Percentiles rank a stretch among this genome's conserved stretches.
Conservation (phyloP, 2,797 vertebrate species). For the Pangasius krempfi region DNA sequence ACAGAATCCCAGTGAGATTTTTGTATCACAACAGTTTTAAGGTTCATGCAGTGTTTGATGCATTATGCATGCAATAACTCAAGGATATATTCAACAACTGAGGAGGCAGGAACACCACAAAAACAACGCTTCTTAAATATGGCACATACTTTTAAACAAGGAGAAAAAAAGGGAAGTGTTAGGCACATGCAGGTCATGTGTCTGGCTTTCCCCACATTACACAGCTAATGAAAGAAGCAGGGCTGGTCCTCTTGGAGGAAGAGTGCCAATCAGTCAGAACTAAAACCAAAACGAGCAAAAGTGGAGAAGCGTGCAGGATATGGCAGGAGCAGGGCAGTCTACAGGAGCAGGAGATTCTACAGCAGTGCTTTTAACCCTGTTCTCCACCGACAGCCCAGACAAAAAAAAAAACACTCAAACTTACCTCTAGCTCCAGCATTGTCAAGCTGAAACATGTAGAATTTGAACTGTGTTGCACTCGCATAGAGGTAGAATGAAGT, state of each 20-base stretch:
- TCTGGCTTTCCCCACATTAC: constrained; percentile 38
- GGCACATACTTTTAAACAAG: constrained; percentile 19
- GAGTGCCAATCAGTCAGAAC: constrained; percentile 27
- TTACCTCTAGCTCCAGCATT: constrained; percentile 36
- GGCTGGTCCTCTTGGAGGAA: constrained; percentile 5
- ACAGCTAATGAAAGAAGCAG: constrained; percentile 39
- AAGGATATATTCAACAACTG: constrained; percentile 53
- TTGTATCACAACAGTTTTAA: constrained; percentile 40
- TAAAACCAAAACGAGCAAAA: constrained; percentile 32
- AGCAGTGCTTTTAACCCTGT: constrained; percentile 52
- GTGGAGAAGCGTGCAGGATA: constrained; percentile 46
- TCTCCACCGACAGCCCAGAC: constrained; percentile 46
- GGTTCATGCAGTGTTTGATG: constrained; percentile 64
- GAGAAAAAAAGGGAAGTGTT: constrained; percentile 14
- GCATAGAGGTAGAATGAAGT: constrained; percentile 24
- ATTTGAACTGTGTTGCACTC: constrained; percentile 17
- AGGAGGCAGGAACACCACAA: constrained; percentile 63
- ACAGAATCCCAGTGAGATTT: background rate
- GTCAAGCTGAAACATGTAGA: background rate
- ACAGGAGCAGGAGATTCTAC: constrained; percentile 14
- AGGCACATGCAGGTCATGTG: constrained; percentile 50
- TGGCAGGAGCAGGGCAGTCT: constrained; percentile 24
- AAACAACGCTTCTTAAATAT: constrained; percentile 48
- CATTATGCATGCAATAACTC: constrained; percentile 62
- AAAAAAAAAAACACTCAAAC: constrained; percentile 14